Base-by-base conservation (phyloP, 1,140 invertebrate species). In the Ips nitidus region DNA sequence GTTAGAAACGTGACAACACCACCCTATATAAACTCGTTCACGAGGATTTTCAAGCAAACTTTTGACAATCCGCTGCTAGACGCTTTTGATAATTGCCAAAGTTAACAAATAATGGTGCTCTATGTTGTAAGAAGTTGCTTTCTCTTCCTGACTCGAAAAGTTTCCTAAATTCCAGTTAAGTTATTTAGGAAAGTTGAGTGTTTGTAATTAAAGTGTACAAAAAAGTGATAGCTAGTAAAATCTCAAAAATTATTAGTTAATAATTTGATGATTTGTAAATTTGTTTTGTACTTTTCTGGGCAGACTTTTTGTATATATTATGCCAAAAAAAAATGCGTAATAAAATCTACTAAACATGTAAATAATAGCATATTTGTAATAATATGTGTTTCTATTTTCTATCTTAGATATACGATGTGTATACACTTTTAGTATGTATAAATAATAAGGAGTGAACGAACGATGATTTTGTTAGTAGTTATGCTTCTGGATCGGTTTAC, bases 31-130 rank as follows among this genome's bases (percentile, higher is more conserved):
- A 50, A 50, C 45, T 22, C 22, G 41, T 39, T 68, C 50, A 60
- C 8, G 41, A 42, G 36, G 8, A 61, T 56, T 50, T 61, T 52
- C 36, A 50, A 62, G 40, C 52, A n/a, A 63, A 41, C 59, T 40
- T 56, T 47, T n/a, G 40, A 52, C 47, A 53, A 47, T 62, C 60
- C 40, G 59, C 59, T 69, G 56, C 60, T 69, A 69, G 58, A 52
- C 39, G 22, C 22, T 39, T 52, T 55, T 43, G 41, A 58, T 38
- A 58, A 38, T 59, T 62, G 68, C 61, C 62, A 65, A 70, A 70
- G 69, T 70, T 55, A 65, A 65, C 61, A 59, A 70, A 58, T 70
- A 42, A 62, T 69, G 66, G 66, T 69, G 66, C 66, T 69, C 55
- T 69, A 57, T 69, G 38, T 59, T 69, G 66, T 69, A 69, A 62